A percentile compares a stretch with the other conserved stretches of the same genome.
Evolutionary conservation across 2,797 vertebrate species (phyloP).

Genomic region (Clamator glandarius): DNA sequence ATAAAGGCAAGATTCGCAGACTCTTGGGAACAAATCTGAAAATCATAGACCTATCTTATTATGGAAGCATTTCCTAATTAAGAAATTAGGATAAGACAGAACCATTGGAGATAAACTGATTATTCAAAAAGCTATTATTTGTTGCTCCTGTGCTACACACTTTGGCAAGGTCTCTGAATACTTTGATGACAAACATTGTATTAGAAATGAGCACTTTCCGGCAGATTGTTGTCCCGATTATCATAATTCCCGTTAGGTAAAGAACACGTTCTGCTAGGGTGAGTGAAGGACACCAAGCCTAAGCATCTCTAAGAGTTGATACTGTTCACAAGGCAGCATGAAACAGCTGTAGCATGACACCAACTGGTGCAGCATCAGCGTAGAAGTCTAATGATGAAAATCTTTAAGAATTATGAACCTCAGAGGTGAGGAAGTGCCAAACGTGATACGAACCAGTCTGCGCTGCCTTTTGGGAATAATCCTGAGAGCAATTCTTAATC

Average conservation of each 20-base stretch:
- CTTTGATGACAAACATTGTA: background rate
- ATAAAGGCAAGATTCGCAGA: background rate
- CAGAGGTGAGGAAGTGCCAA: background rate
- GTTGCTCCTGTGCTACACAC: background rate
- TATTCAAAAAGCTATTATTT: background rate
- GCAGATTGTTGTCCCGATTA: background rate
- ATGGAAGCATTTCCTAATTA: background rate
- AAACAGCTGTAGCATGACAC: background rate
- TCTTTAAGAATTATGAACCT: background rate
- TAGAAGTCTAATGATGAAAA: background rate
- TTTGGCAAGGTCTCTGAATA: background rate
- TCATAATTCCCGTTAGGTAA: background rate
- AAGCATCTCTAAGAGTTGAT: background rate
- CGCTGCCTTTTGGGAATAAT: background rate
- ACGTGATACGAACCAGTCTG: background rate
- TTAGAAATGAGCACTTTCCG: background rate
- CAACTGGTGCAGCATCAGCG: accelerated
- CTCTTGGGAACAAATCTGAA: background rate
- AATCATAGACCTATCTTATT: background rate
- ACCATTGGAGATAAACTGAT: background rate
- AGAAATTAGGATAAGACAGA: background rate
- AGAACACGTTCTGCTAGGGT: background rate
- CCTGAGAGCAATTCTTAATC: background rate
- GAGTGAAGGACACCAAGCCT: background rate
- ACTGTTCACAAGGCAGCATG: background rate